Evolutionary conservation across 1,140 invertebrate genomes (phyloP).

Genomic region (Drosophila bocki): DNA sequence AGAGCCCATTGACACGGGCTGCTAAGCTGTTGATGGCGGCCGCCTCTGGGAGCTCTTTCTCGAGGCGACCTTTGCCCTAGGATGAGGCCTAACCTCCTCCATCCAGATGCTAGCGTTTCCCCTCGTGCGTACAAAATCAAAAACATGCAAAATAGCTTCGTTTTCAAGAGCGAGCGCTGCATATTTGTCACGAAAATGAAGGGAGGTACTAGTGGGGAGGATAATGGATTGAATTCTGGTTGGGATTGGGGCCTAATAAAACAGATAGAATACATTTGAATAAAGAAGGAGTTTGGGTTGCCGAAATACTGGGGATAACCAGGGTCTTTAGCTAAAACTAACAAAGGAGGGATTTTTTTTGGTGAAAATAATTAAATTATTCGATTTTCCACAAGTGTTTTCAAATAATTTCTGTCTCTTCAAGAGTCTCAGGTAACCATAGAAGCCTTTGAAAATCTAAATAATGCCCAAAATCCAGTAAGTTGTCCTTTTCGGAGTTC

Average conservation of each 20-base stretch:
- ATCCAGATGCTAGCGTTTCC: background rate
- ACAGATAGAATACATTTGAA: constrained; percentile 1
- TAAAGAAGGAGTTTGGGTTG: background rate
- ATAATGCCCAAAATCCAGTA: background rate
- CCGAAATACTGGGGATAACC: background rate
- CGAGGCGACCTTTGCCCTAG: constrained; percentile 22
- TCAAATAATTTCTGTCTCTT: background rate
- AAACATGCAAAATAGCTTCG: constrained; percentile 75
- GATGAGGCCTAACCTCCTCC: constrained; percentile 20
- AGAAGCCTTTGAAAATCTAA: background rate
- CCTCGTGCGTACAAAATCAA: constrained; percentile 52
- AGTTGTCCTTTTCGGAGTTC: background rate
- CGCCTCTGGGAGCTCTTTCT: constrained; percentile 41
- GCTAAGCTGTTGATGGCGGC: constrained; percentile 66
- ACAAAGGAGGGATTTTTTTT: background rate
- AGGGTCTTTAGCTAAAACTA: background rate
- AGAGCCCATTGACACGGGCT: constrained; percentile 74
- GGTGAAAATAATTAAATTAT: background rate
- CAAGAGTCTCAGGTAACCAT: background rate
- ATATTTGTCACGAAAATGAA: constrained; percentile 64
- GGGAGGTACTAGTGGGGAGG: constrained; percentile 2
- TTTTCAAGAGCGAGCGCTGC: constrained; percentile 24
- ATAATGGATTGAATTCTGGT: constrained; percentile 64
- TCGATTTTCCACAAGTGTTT: background rate
- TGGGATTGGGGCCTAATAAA: constrained; percentile 8